These are phyloP conservation scores for Eulimnadia texana DNA, from an alignment of 1,140 invertebrate genomes.

Conservation along the genomic window DNA sequence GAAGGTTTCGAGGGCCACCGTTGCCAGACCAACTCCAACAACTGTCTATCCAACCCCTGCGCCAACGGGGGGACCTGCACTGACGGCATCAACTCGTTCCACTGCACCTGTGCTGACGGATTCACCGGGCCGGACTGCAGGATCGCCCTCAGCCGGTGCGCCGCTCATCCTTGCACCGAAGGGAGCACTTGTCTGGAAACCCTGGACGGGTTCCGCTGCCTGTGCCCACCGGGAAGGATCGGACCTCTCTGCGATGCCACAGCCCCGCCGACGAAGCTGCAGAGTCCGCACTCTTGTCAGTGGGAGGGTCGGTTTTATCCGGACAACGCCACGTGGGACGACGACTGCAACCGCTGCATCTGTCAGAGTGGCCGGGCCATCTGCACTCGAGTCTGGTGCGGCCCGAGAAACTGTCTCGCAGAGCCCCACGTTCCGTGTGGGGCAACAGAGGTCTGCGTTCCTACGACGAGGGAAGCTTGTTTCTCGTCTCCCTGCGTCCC, in stretches of 20 bases:
- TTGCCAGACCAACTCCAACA: slow-evolving; percentile 18
- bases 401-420: slow-evolving; percentile 58
- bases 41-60: slow-evolving; percentile 29
- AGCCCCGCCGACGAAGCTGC: slow-evolving; percentile 29
- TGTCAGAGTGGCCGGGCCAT: slow-evolving; percentile 54
- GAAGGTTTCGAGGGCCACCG: slow-evolving; percentile 24
- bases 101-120: slow-evolving; percentile 51
- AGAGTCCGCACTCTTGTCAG: slow-evolving; percentile 28
- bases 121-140: slow-evolving; percentile 66
- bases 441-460: slow-evolving; percentile 51
- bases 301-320: slow-evolving; percentile 40
- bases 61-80: slow-evolving; percentile 36
- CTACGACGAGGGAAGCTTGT: slow-evolving; percentile 55
- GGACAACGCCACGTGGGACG: slow-evolving; percentile 42
- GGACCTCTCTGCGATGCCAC: slow-evolving; percentile 82
- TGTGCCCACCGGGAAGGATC: slow-evolving; percentile 51
- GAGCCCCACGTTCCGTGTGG: slow-evolving; percentile 33
- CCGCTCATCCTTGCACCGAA: slow-evolving; percentile 17
- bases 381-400: slow-evolving; percentile 75
- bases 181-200: slow-evolving; percentile 20
- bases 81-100: slow-evolving; percentile 61
- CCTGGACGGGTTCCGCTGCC: slow-evolving; percentile 16
- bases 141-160: slow-evolving; percentile 37
- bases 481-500: slow-evolving; percentile 56
- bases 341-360: slow-evolving; percentile 68